A percentile compares a stretch with the other conserved stretches of the same genome.
phyloP scores from a whole-genome alignment of 2,113 vertebrate species.

The Rhipidura dahli region DNA sequence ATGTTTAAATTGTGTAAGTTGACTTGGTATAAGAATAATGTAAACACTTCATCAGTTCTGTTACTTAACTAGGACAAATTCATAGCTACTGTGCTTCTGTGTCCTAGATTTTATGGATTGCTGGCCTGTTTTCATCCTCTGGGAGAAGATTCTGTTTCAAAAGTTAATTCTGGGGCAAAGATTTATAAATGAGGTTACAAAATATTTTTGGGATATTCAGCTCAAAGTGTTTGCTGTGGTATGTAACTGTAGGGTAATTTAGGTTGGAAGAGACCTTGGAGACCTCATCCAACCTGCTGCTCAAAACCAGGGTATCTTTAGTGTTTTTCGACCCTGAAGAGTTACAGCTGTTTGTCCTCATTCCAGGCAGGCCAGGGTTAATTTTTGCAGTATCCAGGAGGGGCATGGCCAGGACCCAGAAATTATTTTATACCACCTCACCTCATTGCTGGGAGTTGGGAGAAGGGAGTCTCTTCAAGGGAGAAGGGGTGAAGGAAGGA shows the following conservation, averaged over 20 bases:
- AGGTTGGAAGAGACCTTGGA: background rate
- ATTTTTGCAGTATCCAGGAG: background rate
- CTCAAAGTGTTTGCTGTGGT: background rate
- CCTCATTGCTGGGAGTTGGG: background rate
- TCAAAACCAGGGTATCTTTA: background rate
- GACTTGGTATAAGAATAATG: background rate
- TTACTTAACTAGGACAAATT: slow-evolving; percentile 27
- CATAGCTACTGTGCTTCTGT: background rate
- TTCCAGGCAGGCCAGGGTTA: background rate
- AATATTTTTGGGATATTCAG: background rate
- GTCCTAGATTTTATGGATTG: slow-evolving; percentile 22
- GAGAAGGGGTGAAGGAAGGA: background rate
- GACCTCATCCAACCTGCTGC: background rate
- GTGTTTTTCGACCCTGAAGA: background rate
- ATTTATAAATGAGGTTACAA: slow-evolving; percentile 9
- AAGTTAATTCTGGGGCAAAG: slow-evolving; percentile 20
- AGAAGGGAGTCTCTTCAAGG: background rate
- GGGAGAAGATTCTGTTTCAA: slow-evolving; percentile 6
- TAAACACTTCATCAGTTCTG: background rate
- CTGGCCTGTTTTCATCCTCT: background rate
- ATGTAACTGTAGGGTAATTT: background rate
- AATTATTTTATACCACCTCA: background rate
- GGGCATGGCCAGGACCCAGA: background rate
- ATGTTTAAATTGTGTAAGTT: background rate
- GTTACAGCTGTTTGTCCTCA: background rate